Conservation (phyloP, 2,113 vertebrate genomes). For the Bungarus multicinctus region DNA sequence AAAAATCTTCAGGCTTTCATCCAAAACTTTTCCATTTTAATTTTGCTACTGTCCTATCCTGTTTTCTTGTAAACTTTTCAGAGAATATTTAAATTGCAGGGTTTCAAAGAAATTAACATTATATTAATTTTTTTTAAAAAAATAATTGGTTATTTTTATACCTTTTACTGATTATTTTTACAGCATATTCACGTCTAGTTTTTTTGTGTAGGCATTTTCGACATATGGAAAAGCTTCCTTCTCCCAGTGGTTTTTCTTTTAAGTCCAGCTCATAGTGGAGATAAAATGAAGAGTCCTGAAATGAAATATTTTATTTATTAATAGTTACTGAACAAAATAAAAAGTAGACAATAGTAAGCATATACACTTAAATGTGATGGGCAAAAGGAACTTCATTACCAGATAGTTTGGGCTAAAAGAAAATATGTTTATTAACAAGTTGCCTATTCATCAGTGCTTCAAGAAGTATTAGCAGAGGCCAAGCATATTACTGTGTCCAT, state of each 20-base stretch:
- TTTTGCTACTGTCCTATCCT: neutral
- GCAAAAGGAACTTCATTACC: neutral
- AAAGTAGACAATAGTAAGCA: constrained; percentile 36
- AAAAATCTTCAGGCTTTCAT: neutral
- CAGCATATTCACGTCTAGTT: constrained; percentile 89
- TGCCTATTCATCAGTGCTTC: neutral
- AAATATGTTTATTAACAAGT: neutral
- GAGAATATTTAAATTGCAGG: neutral
- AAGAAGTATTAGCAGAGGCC: neutral
- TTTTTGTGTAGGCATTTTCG: constrained; percentile 94
- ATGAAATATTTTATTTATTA: constrained; percentile 64
- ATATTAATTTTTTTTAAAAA: neutral
- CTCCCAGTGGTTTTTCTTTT: constrained; percentile 88
- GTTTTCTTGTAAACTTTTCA: neutral
- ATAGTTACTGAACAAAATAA: constrained; percentile 47
- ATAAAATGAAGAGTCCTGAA: constrained; percentile 96
- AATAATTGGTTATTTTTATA: constrained; percentile 59
- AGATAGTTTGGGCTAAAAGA: neutral
- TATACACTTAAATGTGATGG: neutral
- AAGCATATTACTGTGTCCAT: neutral
- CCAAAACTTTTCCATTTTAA: neutral
- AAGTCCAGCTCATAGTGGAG: constrained; percentile 93
- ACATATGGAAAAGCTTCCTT: constrained; percentile 98
- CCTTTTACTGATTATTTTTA: constrained; percentile 99
- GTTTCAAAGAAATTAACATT: neutral